Base-by-base conservation (phyloP, 2,888 invertebrate genomes). In the Nephrotoma flavescens region DNA sequence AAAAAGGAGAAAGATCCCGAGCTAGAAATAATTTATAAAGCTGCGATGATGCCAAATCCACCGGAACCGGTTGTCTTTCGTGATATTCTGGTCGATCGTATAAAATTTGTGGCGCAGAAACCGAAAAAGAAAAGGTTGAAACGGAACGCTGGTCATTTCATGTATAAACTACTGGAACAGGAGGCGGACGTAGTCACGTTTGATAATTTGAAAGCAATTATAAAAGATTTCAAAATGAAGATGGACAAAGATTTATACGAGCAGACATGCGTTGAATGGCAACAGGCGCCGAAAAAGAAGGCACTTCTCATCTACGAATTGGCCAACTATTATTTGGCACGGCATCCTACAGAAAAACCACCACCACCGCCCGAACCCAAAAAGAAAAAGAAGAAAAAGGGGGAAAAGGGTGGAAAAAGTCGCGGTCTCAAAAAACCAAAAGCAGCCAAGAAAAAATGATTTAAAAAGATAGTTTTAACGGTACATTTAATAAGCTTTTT, bases 301-400 rank as follows among this genome's bases (percentile, higher is more conserved):
- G 15, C 41, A 0, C 31, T 87, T 15, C 6, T 31, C 6, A 86
- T 86, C 6, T 86, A 87, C 71, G 15, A 86, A 45, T 86, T 87
- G 86, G 87, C 87, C 9, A 41, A 57, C 0, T 42, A 41, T 12
- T 87, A 87, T 86, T 71, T 87, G 52, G 12, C 7, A 0, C 71
- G 52, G 19, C 41, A 86, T 47, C 87, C 87, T 4, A 87, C 87
- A 41, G 87, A 87, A 7, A 86, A 85, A n/a, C 87, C 87, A 42
- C 86, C 87, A 42, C 87, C 87, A 12, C 86, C 57, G 2, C 85
- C 86, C 19, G 86, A 45, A 31, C 52, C 86, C 11, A 86, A 86
- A 7, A 84, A 47, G 47, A 84, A 41, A 41, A 41, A n/a, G 83
- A 42, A 42, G 9, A 71, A 31, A 19, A 71, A 71, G 11, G 31